Base-by-base conservation (phyloP, 2,113 vertebrate species). In the Lipophrys pholis region DNA sequence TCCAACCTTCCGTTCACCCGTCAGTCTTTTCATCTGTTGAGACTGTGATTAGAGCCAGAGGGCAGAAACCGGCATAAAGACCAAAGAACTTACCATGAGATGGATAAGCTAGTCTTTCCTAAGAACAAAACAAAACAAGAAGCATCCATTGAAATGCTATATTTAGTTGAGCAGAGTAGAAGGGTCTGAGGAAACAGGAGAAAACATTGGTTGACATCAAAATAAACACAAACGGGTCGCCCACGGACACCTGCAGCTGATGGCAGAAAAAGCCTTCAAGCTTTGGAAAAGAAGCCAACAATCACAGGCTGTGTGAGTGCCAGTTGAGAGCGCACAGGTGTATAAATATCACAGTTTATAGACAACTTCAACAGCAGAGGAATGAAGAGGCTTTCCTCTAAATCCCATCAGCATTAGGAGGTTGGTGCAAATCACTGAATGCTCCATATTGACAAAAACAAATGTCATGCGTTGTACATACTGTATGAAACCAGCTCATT, bases 21-120 rank as follows among this genome's bases (percentile, higher is more conserved):
- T 45, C 42, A 45, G 42, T 45, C 42, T 48, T 48, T 48, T 48
- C 45, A 48, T 48, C 45, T 48, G 45, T 48, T 48, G 12, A 48
- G 45, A n/a, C 7, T 48, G 14, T 7, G 14, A 2, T 48, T n/a
- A n/a, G 14, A 48, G 45, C 45, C 45, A 48, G 14, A 15, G 15
- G 45, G 11, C 45, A 48, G 1, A 48, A 12, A 48, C 14, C 45
- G 8, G 15, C 11, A 48, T 48, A 3, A 48, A 48, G 45, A 46
- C 45, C 45, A 46, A n/a, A 46, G 45, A 46, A 46, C 12, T 1
- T 5, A 46, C 45, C 6, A 46, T 46, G 45, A 46, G 11, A 46
- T 11, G 15, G 15, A 48, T 14, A 12, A 48, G 14, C 14, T 48
- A 7, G 15, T 48, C 14, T 1, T 6, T 15, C 11, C 14, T 12